Evolutionary conservation across 2,113 vertebrate species (phyloP).

Genomic region (Sarotherodon lohbergeri): DNA sequence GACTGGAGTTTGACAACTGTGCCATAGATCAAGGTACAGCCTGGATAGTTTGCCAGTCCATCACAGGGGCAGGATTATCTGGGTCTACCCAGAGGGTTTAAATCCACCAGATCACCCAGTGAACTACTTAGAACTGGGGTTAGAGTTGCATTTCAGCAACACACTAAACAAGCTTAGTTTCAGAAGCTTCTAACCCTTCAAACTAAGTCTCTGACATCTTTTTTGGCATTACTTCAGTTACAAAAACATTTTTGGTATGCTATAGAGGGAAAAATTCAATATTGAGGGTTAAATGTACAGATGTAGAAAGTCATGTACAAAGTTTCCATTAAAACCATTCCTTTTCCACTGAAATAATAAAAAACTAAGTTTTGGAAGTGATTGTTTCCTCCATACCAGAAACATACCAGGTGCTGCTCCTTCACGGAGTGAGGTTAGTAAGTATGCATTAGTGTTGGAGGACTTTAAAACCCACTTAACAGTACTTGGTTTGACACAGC

Average conservation of each 20-base stretch:
- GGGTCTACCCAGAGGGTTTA: not conserved
- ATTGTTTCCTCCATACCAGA: not conserved
- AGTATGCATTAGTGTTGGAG: not conserved
- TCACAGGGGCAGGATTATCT: not conserved
- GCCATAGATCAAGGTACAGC: not conserved
- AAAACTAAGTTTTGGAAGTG: not conserved
- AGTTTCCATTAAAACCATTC: not conserved
- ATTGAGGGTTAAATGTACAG: not conserved
- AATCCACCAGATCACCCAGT: not conserved
- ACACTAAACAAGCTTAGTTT: not conserved
- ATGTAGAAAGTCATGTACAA: not conserved
- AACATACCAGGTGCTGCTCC: not conserved
- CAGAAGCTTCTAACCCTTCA: not conserved
- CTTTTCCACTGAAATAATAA: not conserved
- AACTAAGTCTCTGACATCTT: not conserved
- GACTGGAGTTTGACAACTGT: not conserved
- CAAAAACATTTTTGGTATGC: not conserved
- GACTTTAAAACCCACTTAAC: not conserved
- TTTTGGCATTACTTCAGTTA: not conserved
- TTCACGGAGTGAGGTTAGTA: not conserved
- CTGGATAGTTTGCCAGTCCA: not conserved
- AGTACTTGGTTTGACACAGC: not conserved
- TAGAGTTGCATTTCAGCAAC: not conserved
- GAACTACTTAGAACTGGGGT: not conserved
- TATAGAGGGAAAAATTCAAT: not conserved